Percentiles rank a stretch among this genome's conserved stretches.
Conservation (phyloP, 2,113 vertebrate genomes). For the Scomber japonicus region DNA sequence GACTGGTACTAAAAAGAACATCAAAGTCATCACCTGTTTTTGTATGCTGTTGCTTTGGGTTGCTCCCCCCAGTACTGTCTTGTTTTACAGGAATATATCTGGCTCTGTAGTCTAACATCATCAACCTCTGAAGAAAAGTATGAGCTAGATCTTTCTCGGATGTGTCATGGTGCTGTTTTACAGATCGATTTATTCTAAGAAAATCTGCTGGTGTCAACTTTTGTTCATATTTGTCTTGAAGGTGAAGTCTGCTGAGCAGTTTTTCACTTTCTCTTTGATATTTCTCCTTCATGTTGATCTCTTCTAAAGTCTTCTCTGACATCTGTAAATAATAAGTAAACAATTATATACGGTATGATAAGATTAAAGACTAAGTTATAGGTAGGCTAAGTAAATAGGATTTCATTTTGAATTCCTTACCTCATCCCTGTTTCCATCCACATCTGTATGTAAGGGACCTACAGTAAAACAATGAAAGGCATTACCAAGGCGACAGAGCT, state of each 20-base stretch:
- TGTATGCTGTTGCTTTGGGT: background rate
- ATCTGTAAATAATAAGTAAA: background rate
- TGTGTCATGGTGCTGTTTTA: slow-evolving; percentile 16
- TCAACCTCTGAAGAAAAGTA: slow-evolving; percentile 66
- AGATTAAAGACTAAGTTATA: too few relatives aligned
- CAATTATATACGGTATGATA: too few relatives aligned
- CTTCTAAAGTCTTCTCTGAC: background rate
- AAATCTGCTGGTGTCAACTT: slow-evolving; percentile 69
- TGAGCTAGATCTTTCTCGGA: slow-evolving; percentile 73
- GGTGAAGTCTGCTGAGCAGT: slow-evolving; percentile 49
- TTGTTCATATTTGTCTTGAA: slow-evolving; percentile 26
- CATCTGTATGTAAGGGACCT: background rate
- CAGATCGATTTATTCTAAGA: slow-evolving; percentile 64
- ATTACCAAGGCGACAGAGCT: background rate
- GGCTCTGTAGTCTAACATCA: slow-evolving; percentile 53
- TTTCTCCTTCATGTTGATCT: background rate
- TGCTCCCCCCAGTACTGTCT: background rate
- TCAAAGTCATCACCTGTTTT: slow-evolving; percentile 17
- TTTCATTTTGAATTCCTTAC: background rate
- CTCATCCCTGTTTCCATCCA: background rate
- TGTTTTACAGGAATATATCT: slow-evolving; percentile 74
- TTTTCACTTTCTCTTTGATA: background rate
- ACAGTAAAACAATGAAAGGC: background rate
- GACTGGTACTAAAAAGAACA: background rate
- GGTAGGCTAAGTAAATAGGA: too few relatives aligned